A percentile compares a stretch with the other conserved stretches of the same genome.
These are phyloP conservation scores for Gibbula magus DNA, from an alignment of 2,888 invertebrate species.

Conservation along the genomic window DNA sequence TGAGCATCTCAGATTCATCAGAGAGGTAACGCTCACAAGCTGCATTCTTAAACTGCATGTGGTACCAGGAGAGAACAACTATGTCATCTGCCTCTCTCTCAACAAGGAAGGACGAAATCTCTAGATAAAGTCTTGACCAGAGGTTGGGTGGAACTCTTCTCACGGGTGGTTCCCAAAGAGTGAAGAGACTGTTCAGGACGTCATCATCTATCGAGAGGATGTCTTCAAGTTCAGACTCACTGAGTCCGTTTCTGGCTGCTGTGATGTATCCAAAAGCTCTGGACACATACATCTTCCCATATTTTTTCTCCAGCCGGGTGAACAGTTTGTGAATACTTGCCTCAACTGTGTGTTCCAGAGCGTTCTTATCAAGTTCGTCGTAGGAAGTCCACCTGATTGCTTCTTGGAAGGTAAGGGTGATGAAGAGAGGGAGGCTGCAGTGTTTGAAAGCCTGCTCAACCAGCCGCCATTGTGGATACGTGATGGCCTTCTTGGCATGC, in stretches of 20 bases:
- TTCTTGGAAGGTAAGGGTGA: slow-evolving; percentile 58
- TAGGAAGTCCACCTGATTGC: slow-evolving; percentile 62
- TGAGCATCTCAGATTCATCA: slow-evolving; percentile 22
- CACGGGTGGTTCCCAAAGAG: slow-evolving; percentile 59
- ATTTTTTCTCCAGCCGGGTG: slow-evolving; percentile 55
- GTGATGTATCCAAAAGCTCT: slow-evolving; percentile 62
- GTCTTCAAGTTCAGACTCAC: slow-evolving; percentile 67
- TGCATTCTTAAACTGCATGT: slow-evolving; percentile 56
- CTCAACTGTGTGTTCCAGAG: slow-evolving; percentile 49
- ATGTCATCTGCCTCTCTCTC: slow-evolving; percentile 60
- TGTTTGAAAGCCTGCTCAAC: slow-evolving; percentile 53
- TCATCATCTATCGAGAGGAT: slow-evolving; percentile 66
- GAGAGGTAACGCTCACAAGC: slow-evolving; percentile 54
- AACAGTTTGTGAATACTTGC: slow-evolving; percentile 61
- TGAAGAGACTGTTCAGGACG: slow-evolving; percentile 58
- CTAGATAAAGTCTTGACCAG: slow-evolving; percentile 57
- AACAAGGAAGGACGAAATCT: slow-evolving; percentile 54
- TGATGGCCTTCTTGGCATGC: slow-evolving; percentile 49
- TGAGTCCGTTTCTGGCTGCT: slow-evolving; percentile 59
- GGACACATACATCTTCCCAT: slow-evolving; percentile 56
- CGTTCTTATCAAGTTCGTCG: slow-evolving; percentile 40
- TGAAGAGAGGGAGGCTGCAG: slow-evolving; percentile 60
- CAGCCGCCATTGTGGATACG: slow-evolving; percentile 55
- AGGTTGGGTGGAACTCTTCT: slow-evolving; percentile 63
- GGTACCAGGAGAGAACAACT: slow-evolving; percentile 64